Evolutionary conservation across 2,888 invertebrate genomes (phyloP), one percentile per base, ranked within the genome.

Genomic region (Brachynemurus nebulosus): DNA sequence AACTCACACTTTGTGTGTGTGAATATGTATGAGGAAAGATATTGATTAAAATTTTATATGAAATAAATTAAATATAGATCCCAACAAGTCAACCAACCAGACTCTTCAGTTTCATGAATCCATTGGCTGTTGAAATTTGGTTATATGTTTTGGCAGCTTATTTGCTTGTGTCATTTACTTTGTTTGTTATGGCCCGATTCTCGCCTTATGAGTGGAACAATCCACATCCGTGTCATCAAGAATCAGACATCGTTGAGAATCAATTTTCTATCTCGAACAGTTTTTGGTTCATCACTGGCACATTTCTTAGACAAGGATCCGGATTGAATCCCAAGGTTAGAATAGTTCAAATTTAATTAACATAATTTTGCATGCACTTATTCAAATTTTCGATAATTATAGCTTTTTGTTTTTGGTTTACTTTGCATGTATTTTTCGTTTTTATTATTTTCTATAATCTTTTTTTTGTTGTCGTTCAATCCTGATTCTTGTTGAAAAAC

Each of bases 91-190:
- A 83, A 65, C 90, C 84, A 42, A 89, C 84, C 37, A 75, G 84
- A 53, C 78, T 82, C 48, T 97, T 96, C 74, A 91, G 91, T 59
- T 97, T 97, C 72, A 82, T 96, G 68, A 92, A 92, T 61, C 97
- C 97, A 0, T 71, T 97, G 57, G 92, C 93, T 1, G 81, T 90
- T 55, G 91, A 96, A 68, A 96, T 97, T 55, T 97, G 97, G 97
- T 70, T 95, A 51, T 89, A 92, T 69, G 89, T 93, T 47, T 67
- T 92, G 51, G 89, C 90, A 17, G 93, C 95, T 12, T 97, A 96
- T 66, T 75, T 95, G 52, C 74, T 95, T 52, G 95, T 96, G 50
- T 88, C 89, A 18, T 86, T 90, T 63, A 90, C 91, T 0, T 72
- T 97, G 54, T 96, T 95, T 66, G 88, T 97, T 44, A 86, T 97